Evolutionary conservation across 2,797 vertebrate species (phyloP), one percentile per base, ranked within the genome.

Genomic region (Rallus crepitans): DNA sequence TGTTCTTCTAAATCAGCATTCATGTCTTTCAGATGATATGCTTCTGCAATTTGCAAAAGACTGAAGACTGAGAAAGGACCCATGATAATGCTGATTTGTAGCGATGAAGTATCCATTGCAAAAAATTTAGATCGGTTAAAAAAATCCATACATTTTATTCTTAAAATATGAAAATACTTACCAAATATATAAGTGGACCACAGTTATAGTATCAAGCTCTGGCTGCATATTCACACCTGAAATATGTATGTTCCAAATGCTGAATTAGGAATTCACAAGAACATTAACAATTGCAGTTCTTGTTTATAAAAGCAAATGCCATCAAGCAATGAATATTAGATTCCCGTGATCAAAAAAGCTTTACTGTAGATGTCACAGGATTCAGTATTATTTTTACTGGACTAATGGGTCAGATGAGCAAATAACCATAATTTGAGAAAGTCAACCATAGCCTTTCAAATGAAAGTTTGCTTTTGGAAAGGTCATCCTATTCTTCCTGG

Each of bases 151-250:
- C 31, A 28, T 60, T 83, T 83, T 47, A 66, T 82, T 88, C 86
- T 17, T 52, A 69, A 89, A 91, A 77, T 47, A 72, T 15, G 10
- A 71, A 59, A 90, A 90, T 82, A 95, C 80, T 89, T 87, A 96
- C 71, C 95, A 82, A 79, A 84, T 35, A 70, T 84, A 78, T 76
- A 79, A 78, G 63, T 33, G 39, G 31, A 71, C 80, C 30, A 60
- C 16, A 14, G 31, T 56, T 77, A 75, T 4, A 87, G 40, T n/a
- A 50, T n/a, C 24, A 55, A 84, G 56, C 16, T 93, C 82, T 82
- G 39, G 45, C 5, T 82, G 35, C 33, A 57, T 52, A 73, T 56
- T 90, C 73, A 64, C 12, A 61, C 11, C 35, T 91, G 72, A 91
- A 94, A 76, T 79, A 60, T 5, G 11, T 57, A 63, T 18, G 33